Base-by-base conservation (phyloP, 1,140 invertebrate genomes). In the Euglossa dilemma region DNA sequence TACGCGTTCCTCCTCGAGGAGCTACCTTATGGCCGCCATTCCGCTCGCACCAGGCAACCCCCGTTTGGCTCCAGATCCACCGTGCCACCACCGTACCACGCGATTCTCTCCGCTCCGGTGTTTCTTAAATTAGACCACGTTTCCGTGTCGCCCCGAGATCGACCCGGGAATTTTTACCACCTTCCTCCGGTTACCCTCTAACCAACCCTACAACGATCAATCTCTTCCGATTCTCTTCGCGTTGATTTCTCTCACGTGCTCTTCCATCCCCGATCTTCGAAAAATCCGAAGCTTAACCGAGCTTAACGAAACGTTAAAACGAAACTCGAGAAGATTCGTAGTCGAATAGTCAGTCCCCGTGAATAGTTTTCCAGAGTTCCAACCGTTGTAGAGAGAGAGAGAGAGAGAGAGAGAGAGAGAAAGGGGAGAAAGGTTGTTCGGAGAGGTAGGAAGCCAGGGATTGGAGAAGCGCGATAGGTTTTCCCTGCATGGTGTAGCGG, bases 21-120 rank as follows among this genome's bases (percentile, higher is more conserved):
- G 77, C 78, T 75, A 75, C 73, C 82, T 85, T 88, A 87, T 85
- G 83, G 69, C 54, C 71, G 59, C 36, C 61, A 52, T 84, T 85
- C 78, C 66, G 50, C 78, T 78, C 52, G 69, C 83, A 54, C 59
- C 79, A 45, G 28, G 56, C 67, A 67, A 20, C 75, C 54, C 54
- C 43, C 18, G 47, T 52, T 76, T 76, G 18, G 59, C 74, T 63
- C 6, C 12, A 56, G 66, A 79, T 79, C 82, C 64, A 47, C 54
- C 56, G 52, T 63, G 23, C n/a, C n/a, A 72, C 28, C 71, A n/a
- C n/a, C n/a, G n/a, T n/a, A n/a, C n/a, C 59, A 72, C 63, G 56
- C 66, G 56, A 77, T 77, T 66, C 82, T 43, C 25, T 74, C 56
- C 52, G 50, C 63, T 28, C 59, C 50, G 47, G 43, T 59, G 63